Conservation (phyloP, 1,140 invertebrate species). For the Eufriesea mexicana region DNA sequence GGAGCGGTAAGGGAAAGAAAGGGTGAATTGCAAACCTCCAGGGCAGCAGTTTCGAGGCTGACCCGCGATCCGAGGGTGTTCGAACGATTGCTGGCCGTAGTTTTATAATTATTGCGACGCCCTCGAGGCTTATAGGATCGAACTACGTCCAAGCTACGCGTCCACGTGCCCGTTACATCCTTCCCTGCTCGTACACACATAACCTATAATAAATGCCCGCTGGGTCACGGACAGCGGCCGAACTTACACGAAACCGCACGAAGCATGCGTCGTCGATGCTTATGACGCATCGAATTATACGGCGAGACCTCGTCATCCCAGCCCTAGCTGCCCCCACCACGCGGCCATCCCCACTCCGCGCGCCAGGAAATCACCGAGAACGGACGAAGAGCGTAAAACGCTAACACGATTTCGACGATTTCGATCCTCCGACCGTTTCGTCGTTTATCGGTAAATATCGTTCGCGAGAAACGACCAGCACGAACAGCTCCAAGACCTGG, state of each 20-base stretch:
- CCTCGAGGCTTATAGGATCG: conserved; percentile 58
- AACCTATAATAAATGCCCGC: conserved; percentile 7
- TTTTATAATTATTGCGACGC: conserved; percentile 72
- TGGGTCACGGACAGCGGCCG: background rate
- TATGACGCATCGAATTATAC: conserved; percentile 23
- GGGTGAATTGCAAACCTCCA: conserved; percentile 62
- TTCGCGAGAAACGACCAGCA: background rate
- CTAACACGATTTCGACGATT: background rate
- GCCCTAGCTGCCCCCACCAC: background rate
- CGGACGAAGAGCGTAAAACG: background rate
- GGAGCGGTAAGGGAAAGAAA: background rate
- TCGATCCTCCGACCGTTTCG: background rate
- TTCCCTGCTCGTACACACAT: background rate
- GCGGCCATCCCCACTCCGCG: too few relatives aligned
- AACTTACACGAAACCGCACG: too few relatives aligned
- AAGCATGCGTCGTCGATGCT: background rate
- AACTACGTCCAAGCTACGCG: conserved; percentile 21
- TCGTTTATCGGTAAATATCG: background rate
- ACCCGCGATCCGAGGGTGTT: conserved; percentile 54
- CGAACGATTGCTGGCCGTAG: conserved; percentile 58
- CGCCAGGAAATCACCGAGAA: too few relatives aligned
- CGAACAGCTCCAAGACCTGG: background rate
- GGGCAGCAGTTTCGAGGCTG: conserved; percentile 62
- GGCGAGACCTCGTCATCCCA: background rate
- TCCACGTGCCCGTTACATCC: conserved; percentile 13